Evolutionary conservation across 2,888 invertebrate species (phyloP).

Genomic region (Drosophila limbata): DNA sequence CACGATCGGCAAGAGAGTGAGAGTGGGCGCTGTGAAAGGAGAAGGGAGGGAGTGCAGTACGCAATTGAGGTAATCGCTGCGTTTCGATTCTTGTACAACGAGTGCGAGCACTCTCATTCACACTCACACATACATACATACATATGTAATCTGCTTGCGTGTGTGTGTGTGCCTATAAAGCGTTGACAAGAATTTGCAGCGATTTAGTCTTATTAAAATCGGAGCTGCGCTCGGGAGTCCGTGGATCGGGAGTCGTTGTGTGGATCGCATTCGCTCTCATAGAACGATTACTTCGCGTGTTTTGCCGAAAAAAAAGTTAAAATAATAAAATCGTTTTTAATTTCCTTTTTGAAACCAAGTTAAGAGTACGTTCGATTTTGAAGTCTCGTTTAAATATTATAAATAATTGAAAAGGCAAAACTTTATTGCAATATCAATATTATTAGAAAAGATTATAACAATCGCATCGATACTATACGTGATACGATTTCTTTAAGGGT

Average conservation of each 20-base stretch:
- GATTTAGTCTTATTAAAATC: conserved; percentile 69
- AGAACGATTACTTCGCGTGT: conserved; percentile 7
- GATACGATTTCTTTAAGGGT: too few relatives aligned
- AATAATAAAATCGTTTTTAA: background rate
- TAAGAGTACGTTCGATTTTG: conserved; percentile 1
- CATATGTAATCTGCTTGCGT: conserved; percentile 7
- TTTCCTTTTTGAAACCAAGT: conserved; percentile 9
- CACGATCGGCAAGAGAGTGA: conserved; percentile 8
- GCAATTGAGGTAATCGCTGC: conserved; percentile 45
- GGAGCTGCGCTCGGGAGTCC: conserved; percentile 52
- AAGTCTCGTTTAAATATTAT: background rate
- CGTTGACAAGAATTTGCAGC: conserved; percentile 63
- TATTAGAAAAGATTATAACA: too few relatives aligned
- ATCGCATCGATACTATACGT: too few relatives aligned
- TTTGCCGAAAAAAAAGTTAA: conserved; percentile 3
- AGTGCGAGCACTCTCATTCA: conserved; percentile 14
- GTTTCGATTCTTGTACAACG: conserved; percentile 26
- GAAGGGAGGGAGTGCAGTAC: conserved; percentile 12
- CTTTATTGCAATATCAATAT: background rate
- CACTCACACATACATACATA: background rate
- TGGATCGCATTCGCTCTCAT: conserved; percentile 35
- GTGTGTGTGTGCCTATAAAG: conserved; percentile 70
- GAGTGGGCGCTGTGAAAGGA: background rate
- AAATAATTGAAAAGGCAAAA: background rate
- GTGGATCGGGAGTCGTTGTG: conserved; percentile 4